These are phyloP conservation scores for Scolopax mira DNA, from an alignment of 2,113 vertebrate genomes.

Conservation along the genomic window DNA sequence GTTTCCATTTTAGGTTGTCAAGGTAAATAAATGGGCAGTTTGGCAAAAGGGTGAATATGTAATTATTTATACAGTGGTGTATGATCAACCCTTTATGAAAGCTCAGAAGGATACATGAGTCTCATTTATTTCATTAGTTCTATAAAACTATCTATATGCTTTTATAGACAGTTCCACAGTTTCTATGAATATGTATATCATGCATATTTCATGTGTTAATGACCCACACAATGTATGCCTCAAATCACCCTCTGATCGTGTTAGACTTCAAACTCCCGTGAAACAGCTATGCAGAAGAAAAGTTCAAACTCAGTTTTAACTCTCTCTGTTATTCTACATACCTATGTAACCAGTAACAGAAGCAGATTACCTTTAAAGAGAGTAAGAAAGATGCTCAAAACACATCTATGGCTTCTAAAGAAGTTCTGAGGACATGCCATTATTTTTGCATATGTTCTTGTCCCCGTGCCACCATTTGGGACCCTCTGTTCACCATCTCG, in stretches of 20 bases:
- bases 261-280: background rate
- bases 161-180: background rate
- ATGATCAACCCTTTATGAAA: background rate
- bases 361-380: background rate
- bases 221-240: background rate
- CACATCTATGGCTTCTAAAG: background rate
- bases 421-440: background rate
- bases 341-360: background rate
- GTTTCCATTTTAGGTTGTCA: conserved; percentile 1
- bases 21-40: conserved; percentile 9
- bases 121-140: background rate
- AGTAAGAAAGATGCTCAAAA: background rate
- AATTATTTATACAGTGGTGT: background rate
- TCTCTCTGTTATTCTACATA: background rate
- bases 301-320: background rate
- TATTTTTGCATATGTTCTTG: background rate
- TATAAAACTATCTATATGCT: background rate
- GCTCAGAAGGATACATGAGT: background rate
- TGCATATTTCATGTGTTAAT: conserved; percentile 9
- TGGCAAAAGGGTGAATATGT: background rate
- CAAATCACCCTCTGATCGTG: background rate
- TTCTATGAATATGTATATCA: conserved; percentile 7
- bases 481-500: background rate
- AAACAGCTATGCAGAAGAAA: background rate
- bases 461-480: background rate